Conservation (phyloP, 2,113 vertebrate genomes). For the Bothrops jararaca region DNA sequence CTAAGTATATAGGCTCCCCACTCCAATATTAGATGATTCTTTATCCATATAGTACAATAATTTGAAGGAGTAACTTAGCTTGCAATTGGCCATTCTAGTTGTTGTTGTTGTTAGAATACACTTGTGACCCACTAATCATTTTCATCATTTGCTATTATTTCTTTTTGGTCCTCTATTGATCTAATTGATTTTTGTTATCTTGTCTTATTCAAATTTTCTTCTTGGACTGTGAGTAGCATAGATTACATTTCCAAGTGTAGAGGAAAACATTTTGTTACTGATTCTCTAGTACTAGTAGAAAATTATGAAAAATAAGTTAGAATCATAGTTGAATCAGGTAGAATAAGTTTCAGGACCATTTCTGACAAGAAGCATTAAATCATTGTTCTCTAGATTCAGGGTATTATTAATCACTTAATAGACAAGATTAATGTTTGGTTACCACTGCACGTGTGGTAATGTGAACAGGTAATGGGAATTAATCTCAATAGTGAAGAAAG, state of each 20-base stretch:
- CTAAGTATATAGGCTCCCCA: background rate
- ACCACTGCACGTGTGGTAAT: background rate
- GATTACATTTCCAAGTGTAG: background rate
- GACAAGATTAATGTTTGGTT: background rate
- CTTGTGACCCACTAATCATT: no score
- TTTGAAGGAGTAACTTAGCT: background rate
- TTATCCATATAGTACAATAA: background rate
- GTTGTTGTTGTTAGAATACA: no score
- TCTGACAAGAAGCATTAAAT: background rate
- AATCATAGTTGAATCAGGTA: background rate
- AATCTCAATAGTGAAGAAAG: background rate
- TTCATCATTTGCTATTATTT: no score
- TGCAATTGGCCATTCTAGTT: background rate
- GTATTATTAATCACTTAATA: background rate
- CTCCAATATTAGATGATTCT: background rate
- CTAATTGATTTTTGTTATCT: background rate
- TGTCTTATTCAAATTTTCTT: background rate
- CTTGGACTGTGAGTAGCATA: background rate
- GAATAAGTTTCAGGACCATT: background rate
- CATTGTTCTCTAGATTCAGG: background rate
- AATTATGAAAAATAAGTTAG: background rate
- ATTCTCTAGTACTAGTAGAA: background rate
- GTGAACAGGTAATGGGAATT: background rate
- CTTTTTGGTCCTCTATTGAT: no score
- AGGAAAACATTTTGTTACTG: background rate